Conservation (phyloP, 37 sponge, comb jelly and placozoan genomes). For the Mnemiopsis leidyi region DNA sequence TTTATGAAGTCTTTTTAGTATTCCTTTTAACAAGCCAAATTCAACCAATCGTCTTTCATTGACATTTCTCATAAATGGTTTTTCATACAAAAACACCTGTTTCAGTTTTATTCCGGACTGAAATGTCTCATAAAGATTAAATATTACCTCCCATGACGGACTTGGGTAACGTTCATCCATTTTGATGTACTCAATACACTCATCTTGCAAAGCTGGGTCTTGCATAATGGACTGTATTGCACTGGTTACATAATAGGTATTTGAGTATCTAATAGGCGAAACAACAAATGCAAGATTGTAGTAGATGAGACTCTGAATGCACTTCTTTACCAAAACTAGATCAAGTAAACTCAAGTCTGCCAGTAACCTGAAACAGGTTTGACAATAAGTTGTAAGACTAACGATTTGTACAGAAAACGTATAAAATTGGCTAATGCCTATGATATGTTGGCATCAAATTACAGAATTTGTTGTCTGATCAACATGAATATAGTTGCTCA, state of each 20-base stretch:
- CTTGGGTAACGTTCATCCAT: neutral
- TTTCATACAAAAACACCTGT: constrained; percentile 9
- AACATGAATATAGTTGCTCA: too few species aligned
- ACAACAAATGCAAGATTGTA: constrained; percentile 15
- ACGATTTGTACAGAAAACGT: too few species aligned
- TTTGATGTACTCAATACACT: constrained; percentile 34
- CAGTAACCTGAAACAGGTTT: constrained; percentile 17
- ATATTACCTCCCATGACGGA: constrained; percentile 29
- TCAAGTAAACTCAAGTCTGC: neutral
- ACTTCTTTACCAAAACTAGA: neutral
- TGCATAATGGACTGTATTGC: neutral
- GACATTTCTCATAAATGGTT: constrained; percentile 35
- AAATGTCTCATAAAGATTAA: constrained; percentile 53
- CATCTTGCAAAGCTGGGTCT: neutral
- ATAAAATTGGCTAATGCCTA: too few species aligned
- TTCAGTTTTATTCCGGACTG: constrained; percentile 59
- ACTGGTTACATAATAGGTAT: constrained; percentile 45
- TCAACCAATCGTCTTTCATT: constrained; percentile 60
- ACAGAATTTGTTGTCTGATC: too few species aligned
- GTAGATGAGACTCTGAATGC: constrained; percentile 52
- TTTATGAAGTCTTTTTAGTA: constrained; percentile 33
- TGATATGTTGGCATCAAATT: too few species aligned
- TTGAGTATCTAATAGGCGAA: constrained; percentile 51
- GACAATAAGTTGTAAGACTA: too few species aligned
- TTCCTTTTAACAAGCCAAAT: constrained; percentile 42